Evolutionary conservation across 2,797 vertebrate species (phyloP).

Genomic region (Scomberomorus guttatus): DNA sequence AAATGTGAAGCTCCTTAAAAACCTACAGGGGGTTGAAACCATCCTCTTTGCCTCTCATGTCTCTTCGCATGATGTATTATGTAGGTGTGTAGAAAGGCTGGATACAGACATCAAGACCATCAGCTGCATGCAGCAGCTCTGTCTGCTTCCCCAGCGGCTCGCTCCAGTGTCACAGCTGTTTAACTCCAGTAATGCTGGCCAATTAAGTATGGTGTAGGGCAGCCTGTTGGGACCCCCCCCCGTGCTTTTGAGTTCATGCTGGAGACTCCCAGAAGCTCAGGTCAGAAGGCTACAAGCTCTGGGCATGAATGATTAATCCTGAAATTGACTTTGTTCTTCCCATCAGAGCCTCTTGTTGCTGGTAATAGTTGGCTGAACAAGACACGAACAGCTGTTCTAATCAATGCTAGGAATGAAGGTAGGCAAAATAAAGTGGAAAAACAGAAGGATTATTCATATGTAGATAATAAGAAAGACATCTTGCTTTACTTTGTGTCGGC

Average conservation of each 20-base stretch:
- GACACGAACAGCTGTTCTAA: slow-evolving; percentile 53
- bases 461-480: slow-evolving; percentile 15
- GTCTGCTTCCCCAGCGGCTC: slow-evolving; percentile 48
- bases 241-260: slow-evolving; percentile 45
- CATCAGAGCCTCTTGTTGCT: slow-evolving; percentile 41
- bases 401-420: slow-evolving; percentile 9
- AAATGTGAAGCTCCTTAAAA: slow-evolving; percentile 27
- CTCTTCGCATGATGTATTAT: slow-evolving; percentile 47
- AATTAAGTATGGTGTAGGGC: slow-evolving; percentile 66
- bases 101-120: slow-evolving; percentile 53
- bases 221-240: slow-evolving; percentile 60
- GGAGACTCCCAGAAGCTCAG: slow-evolving; percentile 60
- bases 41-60: slow-evolving; percentile 18
- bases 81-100: slow-evolving; percentile 34
- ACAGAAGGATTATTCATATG: slow-evolving; percentile 5
- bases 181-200: slow-evolving; percentile 72
- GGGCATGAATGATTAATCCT: slow-evolving; percentile 73
- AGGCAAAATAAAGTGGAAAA: slow-evolving; percentile 14
- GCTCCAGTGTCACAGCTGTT: slow-evolving; percentile 75
- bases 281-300: slow-evolving; percentile 58
- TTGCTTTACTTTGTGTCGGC: slow-evolving; percentile 30
- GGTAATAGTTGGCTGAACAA: slow-evolving; percentile 26
- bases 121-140: slow-evolving; percentile 39
- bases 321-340: slow-evolving; percentile 61
- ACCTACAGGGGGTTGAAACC: slow-evolving; percentile 9